Percentiles rank a stretch among this genome's conserved stretches.
These are phyloP conservation scores for Tauraco erythrolophus DNA, from an alignment of 2,113 vertebrate species.

Conservation along the genomic window DNA sequence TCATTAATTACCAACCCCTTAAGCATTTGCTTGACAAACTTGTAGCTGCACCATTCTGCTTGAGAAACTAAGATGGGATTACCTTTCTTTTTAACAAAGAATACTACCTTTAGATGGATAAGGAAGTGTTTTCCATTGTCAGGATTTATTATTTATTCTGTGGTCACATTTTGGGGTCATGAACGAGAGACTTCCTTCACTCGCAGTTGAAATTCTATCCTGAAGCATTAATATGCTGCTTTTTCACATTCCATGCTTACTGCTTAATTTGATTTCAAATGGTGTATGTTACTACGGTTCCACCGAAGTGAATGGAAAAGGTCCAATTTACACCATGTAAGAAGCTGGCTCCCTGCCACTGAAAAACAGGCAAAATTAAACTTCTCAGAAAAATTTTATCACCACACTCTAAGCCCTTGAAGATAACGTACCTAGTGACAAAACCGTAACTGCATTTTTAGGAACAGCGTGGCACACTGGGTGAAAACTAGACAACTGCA, in stretches of 20 bases:
- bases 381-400: conserved; percentile 32
- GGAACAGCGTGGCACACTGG: neutral
- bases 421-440: neutral
- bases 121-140: neutral
- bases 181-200: neutral
- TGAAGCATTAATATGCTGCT: neutral
- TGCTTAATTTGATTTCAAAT: conserved; percentile 57
- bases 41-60: neutral
- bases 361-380: conserved; percentile 35
- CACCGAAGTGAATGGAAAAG: conserved; percentile 22
- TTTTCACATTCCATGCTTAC: conserved; percentile 46
- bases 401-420: neutral
- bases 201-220: conserved; percentile 26
- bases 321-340: conserved; percentile 18
- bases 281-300: conserved; percentile 11
- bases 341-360: conserved; percentile 7
- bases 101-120: neutral
- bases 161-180: neutral
- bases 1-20: neutral
- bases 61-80: neutral
- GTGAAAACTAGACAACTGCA: neutral
- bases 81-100: neutral
- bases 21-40: neutral
- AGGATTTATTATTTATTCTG: conserved; percentile 28
- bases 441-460: neutral